phyloP scores from a whole-genome alignment of 2,797 vertebrate species.

The Helicolenus hilgendorfi region DNA sequence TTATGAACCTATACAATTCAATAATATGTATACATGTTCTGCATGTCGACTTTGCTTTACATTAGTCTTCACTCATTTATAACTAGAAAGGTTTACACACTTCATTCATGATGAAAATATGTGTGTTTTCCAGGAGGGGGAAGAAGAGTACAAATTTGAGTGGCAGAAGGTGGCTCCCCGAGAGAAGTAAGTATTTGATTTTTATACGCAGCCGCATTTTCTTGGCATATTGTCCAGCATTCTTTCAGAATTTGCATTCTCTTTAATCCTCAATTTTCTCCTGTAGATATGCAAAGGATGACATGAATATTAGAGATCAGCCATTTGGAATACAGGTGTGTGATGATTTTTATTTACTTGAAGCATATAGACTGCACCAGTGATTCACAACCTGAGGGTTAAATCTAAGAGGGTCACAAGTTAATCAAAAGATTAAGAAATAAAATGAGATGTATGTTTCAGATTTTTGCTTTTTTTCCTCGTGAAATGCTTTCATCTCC shows the following conservation, averaged over 20 bases:
- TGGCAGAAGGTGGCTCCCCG: conserved; percentile 98
- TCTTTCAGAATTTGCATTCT: not conserved
- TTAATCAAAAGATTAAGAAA: not conserved
- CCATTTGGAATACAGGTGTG: conserved; percentile 98
- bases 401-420: not conserved
- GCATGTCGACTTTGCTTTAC: not conserved
- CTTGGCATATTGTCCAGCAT: not conserved
- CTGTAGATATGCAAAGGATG: conserved; percentile 97
- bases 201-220: not conserved
- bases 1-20: not conserved
- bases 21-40: not conserved
- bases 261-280: conserved; percentile 36
- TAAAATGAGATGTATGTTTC: not conserved
- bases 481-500: not conserved
- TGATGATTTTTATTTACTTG: conserved; percentile 22
- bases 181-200: conserved; percentile 93
- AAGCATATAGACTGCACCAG: not conserved
- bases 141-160: conserved; percentile 98
- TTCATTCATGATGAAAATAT: not conserved
- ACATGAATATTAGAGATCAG: conserved; percentile 99
- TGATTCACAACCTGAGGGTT: not conserved
- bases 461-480: not conserved
- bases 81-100: not conserved
- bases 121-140: conserved; percentile 91
- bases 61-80: not conserved